Evolutionary conservation across 2,888 invertebrate genomes (phyloP).

Genomic region (Petrolisthes manimaculis): DNA sequence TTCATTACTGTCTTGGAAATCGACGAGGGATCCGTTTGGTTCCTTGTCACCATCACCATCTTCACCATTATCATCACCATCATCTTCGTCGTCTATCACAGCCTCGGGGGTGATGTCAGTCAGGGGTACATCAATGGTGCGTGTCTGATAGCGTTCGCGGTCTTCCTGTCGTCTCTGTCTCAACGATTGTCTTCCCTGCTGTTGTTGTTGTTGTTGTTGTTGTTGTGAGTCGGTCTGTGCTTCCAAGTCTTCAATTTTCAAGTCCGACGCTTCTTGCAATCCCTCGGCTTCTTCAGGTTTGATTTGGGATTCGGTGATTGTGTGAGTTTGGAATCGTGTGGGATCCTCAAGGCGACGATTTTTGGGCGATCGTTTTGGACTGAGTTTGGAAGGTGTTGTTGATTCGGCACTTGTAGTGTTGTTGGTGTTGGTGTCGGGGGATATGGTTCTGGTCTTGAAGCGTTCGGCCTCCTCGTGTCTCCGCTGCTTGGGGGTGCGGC

Average conservation of each 20-base stretch:
- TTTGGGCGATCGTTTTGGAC: constrained; percentile 52
- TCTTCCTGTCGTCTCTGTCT: constrained; percentile 78
- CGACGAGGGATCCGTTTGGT: constrained; percentile 46
- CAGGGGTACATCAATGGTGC: constrained; percentile 74
- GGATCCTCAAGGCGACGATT: constrained; percentile 49
- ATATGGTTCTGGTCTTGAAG: constrained; percentile 79
- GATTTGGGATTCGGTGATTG: constrained; percentile 33
- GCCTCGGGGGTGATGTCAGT: constrained; percentile 68
- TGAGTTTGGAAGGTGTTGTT: constrained; percentile 21
- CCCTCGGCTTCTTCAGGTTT: constrained; percentile 23
- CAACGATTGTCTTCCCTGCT: constrained; percentile 74
- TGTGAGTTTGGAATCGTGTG: constrained; percentile 53
- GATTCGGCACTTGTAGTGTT: constrained; percentile 6
- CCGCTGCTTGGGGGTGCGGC: constrained; percentile 77
- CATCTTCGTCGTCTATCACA: constrained; percentile 16
- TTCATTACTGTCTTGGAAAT: constrained; percentile 62
- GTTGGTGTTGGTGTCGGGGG: constrained; percentile 35
- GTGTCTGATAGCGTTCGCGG: constrained; percentile 81
- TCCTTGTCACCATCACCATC: constrained; percentile 9
- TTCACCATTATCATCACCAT: constrained; percentile 8
- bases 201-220: constrained; percentile 35
- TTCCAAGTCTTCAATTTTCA: constrained; percentile 31
- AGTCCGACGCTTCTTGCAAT: constrained; percentile 21
- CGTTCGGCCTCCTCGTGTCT: constrained; percentile 80
- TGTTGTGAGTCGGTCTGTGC: constrained; percentile 22